Conservation (phyloP, 2,797 vertebrate genomes). For the Erpetoichthys calabaricus region DNA sequence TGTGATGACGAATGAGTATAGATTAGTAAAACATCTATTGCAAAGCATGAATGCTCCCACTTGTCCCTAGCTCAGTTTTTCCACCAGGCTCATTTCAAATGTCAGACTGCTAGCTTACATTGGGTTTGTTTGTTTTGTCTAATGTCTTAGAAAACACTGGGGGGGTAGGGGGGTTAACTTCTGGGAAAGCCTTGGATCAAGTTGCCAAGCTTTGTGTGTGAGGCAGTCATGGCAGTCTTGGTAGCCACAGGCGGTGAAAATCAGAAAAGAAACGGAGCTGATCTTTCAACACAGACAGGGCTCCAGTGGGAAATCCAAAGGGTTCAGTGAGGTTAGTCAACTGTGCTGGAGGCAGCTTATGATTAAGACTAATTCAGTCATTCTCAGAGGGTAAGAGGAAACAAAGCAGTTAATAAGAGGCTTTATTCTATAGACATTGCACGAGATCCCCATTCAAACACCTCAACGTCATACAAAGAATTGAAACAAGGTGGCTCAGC, state of each 20-base stretch:
- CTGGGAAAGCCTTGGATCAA: conserved; percentile 1
- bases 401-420: not conserved
- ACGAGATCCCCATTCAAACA: no score
- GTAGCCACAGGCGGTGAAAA: not conserved
- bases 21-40: no score
- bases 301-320: not conserved
- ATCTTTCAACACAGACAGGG: not conserved
- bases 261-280: not conserved
- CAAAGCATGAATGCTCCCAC: no score
- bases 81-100: no score
- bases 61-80: no score
- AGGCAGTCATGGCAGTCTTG: not conserved
- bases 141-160: conserved; percentile 1
- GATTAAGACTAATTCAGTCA: not conserved
- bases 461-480: no score
- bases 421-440: no score
- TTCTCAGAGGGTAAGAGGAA: not conserved
- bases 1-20: no score
- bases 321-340: not conserved
- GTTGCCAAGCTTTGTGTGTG: not conserved
- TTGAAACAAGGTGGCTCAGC: no score
- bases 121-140: not conserved
- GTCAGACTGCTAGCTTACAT: no score
- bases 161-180: not conserved
- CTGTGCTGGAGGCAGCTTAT: not conserved